These are phyloP conservation scores for Probosciger aterrimus DNA, from an alignment of 2,113 vertebrate genomes.

Conservation along the genomic window DNA sequence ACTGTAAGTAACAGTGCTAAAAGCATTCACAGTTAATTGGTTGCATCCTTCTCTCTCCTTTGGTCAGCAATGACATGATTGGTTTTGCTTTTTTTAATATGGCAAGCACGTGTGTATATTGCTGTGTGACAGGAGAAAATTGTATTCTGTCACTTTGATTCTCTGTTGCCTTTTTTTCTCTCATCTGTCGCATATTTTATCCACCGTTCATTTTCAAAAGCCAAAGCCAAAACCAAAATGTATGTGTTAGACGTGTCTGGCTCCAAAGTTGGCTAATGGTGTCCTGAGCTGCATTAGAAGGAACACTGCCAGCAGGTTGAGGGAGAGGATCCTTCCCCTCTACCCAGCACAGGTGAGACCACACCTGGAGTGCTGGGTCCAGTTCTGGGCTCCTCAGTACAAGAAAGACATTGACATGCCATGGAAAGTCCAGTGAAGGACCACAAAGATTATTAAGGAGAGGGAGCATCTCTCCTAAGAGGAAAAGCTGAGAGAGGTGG, in stretches of 20 bases:
- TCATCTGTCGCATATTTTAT: not conserved
- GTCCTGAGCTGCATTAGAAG: not conserved
- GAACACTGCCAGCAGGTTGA: accelerated
- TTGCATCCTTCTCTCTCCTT: not conserved
- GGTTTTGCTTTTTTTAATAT: not conserved
- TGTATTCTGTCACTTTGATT: not conserved
- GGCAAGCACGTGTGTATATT: accelerated
- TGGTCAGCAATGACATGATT: not conserved
- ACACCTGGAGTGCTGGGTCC: not conserved
- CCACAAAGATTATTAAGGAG: not conserved
- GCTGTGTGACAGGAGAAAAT: not conserved
- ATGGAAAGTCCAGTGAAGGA: not conserved
- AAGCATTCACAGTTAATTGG: not conserved
- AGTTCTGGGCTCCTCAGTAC: not conserved
- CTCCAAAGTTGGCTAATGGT: not conserved
- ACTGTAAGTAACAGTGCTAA: not conserved
- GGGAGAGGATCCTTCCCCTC: not conserved
- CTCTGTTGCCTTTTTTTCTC: not conserved
- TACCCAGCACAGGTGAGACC: not conserved
- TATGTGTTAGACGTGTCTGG: not conserved
- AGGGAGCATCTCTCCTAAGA: not conserved
- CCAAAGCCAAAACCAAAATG: not conserved
- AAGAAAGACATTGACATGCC: not conserved
- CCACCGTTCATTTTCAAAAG: not conserved
- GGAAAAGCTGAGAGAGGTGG: not conserved